phyloP scores from a whole-genome alignment of 2,888 invertebrate genomes.

The Apotomis turbidana region DNA sequence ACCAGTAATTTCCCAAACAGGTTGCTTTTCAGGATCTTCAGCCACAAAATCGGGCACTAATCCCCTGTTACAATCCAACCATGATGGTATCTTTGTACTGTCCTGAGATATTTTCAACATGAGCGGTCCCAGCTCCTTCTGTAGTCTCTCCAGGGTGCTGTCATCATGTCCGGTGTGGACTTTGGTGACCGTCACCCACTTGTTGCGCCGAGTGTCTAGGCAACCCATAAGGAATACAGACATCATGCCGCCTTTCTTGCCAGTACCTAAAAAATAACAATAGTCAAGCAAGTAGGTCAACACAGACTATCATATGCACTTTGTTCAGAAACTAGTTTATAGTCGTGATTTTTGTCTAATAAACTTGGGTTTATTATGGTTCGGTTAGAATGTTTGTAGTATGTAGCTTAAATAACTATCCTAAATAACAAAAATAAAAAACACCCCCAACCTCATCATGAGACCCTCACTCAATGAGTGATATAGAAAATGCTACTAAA shows the following conservation, averaged over 20 bases:
- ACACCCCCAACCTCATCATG: too few species aligned
- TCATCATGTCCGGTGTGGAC: slow-evolving; percentile 95
- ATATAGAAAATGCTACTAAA: too few species aligned
- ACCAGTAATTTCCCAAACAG: slow-evolving; percentile 98
- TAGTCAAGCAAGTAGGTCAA: too few species aligned
- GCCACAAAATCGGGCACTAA: slow-evolving; percentile 96
- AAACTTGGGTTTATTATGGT: too few species aligned
- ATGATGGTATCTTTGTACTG: slow-evolving; percentile 87
- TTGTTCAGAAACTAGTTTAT: too few species aligned
- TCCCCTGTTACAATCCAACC: slow-evolving; percentile 92
- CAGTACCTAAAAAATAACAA: slow-evolving; percentile 82
- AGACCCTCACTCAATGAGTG: too few species aligned
- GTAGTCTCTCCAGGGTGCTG: slow-evolving; percentile 90
- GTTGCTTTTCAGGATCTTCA: slow-evolving; percentile 91
- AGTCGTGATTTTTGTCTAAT: too few species aligned
- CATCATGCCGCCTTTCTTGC: slow-evolving; percentile 95
- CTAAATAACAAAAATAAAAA: too few species aligned
- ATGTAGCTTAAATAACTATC: too few species aligned
- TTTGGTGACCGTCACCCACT: slow-evolving; percentile 97
- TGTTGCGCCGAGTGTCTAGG: slow-evolving; percentile 85
- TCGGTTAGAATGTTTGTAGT: too few species aligned
- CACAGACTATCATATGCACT: too few species aligned
- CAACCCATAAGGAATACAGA: slow-evolving; percentile 98
- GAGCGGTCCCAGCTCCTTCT: slow-evolving; percentile 81
- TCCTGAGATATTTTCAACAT: slow-evolving; percentile 94